Conservation (phyloP, 2,797 vertebrate species). For the Ispidina lecontei region DNA sequence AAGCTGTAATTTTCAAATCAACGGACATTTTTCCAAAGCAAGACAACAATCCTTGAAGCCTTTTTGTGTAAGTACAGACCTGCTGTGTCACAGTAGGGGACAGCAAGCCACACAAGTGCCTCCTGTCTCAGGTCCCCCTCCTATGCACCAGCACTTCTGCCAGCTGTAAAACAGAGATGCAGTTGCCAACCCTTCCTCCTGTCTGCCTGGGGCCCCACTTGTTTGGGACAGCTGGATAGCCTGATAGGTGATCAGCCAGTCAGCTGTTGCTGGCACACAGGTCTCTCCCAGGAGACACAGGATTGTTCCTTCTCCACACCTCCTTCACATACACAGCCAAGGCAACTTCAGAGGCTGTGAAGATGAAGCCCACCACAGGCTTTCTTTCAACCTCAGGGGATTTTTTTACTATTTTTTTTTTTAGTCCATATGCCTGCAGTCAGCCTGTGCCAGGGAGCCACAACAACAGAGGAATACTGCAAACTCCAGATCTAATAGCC, state of each 20-base stretch:
- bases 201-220: background rate
- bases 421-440: background rate
- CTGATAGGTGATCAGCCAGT: background rate
- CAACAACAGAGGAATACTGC: background rate
- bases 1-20: slow-evolving; percentile 16
- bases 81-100: background rate
- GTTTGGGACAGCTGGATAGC: background rate
- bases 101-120: fast-evolving
- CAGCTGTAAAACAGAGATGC: fast-evolving
- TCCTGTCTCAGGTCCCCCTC: background rate
- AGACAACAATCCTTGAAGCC: background rate
- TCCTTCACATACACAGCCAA: background rate
- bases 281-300: background rate
- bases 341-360: background rate
- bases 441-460: background rate
- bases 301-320: background rate
- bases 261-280: background rate
- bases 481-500: background rate
- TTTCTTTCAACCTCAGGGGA: background rate
- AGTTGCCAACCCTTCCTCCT: fast-evolving
- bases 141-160: background rate
- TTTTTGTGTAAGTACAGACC: background rate
- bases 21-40: background rate
- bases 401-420: background rate
- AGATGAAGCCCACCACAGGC: background rate